A percentile compares a stretch with the other conserved stretches of the same genome.
These are phyloP conservation scores for Cossypha polioptera DNA, from an alignment of 2,797 vertebrate species.

Conservation along the genomic window DNA sequence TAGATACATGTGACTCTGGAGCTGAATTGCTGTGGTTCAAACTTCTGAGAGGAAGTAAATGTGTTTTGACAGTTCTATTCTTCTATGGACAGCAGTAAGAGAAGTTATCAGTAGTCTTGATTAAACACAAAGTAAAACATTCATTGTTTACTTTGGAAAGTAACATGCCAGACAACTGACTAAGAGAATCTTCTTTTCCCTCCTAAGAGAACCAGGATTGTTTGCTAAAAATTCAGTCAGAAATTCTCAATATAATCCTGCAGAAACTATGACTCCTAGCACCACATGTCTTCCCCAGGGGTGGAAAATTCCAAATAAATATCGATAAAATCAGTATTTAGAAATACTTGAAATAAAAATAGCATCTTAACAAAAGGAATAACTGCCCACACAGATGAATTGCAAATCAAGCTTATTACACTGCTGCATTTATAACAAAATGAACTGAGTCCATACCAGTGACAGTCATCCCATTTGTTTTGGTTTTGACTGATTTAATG, in stretches of 20 bases:
- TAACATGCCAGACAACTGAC: not conserved
- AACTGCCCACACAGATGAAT: not conserved
- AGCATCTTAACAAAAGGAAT: not conserved
- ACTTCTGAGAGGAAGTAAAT: not conserved
- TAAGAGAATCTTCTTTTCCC: not conserved
- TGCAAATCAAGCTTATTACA: not conserved
- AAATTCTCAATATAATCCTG: not conserved
- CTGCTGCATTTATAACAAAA: not conserved
- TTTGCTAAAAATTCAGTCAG: not conserved
- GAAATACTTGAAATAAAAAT: not conserved
- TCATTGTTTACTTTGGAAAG: not conserved
- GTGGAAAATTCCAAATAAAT: not conserved
- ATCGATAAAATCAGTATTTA: not conserved
- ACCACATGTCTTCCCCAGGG: not conserved
- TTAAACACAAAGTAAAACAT: not conserved
- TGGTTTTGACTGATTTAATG: not conserved
- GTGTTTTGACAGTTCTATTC: not conserved
- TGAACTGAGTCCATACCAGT: not conserved
- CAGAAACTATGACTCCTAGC: not conserved
- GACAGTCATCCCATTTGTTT: not conserved
- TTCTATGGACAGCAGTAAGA: not conserved
- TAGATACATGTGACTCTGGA: not conserved
- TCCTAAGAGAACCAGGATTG: not conserved
- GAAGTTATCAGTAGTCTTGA: not conserved
- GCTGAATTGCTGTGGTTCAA: not conserved